A percentile compares a stretch with the other conserved stretches of the same genome.
Evolutionary conservation across 1,140 invertebrate genomes (phyloP).

Genomic region (Ceratina calcarata): DNA sequence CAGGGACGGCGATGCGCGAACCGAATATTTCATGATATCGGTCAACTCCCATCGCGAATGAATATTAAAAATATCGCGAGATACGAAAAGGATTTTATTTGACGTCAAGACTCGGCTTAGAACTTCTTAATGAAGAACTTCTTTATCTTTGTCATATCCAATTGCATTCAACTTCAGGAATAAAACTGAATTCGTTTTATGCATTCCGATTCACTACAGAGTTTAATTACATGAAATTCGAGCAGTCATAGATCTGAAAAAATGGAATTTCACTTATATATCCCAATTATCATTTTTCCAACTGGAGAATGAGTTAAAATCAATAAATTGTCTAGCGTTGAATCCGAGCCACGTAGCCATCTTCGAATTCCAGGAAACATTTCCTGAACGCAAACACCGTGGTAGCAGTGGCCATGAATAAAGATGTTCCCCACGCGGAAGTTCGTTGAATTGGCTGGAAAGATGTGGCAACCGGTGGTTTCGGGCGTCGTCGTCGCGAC

Average conservation of each 20-base stretch:
- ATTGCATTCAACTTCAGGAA: too few relatives aligned
- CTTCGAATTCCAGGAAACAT: not conserved
- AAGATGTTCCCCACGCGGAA: constrained; percentile 56
- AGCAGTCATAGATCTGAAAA: too few relatives aligned
- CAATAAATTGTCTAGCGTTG: too few relatives aligned
- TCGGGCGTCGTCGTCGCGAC: not conserved
- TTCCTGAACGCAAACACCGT: constrained; percentile 53
- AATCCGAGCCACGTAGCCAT: not conserved
- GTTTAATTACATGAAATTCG: not conserved
- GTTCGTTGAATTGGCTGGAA: constrained; percentile 10
- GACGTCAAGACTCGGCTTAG: not conserved
- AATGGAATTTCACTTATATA: too few relatives aligned
- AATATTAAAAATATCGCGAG: constrained; percentile 15
- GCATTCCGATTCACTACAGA: not conserved
- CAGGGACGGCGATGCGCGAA: constrained; percentile 6
- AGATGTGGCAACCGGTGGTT: constrained; percentile 31
- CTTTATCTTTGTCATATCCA: too few relatives aligned
- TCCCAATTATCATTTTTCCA: too few relatives aligned
- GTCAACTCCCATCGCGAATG: constrained; percentile 24
- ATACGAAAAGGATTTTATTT: not conserved
- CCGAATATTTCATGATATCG: constrained; percentile 41
- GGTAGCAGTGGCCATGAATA: constrained; percentile 63
- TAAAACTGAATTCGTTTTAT: too few relatives aligned
- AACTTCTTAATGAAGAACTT: constrained; percentile 7
- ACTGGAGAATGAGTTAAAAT: too few relatives aligned